Evolutionary conservation across 2,797 vertebrate genomes (phyloP).

Genomic region (Tadarida brasiliensis): DNA sequence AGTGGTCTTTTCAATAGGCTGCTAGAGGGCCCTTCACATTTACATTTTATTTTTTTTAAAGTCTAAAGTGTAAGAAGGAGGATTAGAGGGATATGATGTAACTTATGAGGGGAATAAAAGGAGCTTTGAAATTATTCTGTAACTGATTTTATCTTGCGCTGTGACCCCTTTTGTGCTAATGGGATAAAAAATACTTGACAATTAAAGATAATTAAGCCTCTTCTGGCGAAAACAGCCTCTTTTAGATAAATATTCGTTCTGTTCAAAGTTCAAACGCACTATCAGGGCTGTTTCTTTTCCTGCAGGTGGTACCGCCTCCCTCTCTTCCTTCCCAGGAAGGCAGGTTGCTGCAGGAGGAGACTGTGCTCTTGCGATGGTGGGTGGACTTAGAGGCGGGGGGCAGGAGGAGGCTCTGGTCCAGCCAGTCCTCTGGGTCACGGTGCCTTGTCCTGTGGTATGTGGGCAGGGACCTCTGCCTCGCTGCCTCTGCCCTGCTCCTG

Average conservation of each 20-base stretch:
- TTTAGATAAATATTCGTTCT: conserved; percentile 1
- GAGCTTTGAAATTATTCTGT: conserved; percentile 41
- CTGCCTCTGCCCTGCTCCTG: background rate
- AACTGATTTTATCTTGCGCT: conserved; percentile 37
- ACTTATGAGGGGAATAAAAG: background rate
- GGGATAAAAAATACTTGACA: background rate
- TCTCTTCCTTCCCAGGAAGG: background rate
- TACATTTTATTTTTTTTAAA: conserved; percentile 48
- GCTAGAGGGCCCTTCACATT: background rate
- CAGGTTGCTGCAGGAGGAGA: background rate
- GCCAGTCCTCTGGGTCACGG: background rate
- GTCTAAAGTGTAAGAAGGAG: background rate
- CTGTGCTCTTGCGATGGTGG: background rate
- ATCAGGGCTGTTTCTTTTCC: background rate
- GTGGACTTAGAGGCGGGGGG: background rate
- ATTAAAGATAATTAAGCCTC: conserved; percentile 23
- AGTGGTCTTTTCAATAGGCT: background rate
- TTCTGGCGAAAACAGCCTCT: conserved; percentile 8
- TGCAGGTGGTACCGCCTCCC: background rate
- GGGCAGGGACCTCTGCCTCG: background rate
- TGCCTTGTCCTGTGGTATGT: background rate
- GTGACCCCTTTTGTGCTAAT: conserved; percentile 22
- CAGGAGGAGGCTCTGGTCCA: background rate
- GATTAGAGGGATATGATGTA: background rate
- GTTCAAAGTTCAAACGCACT: background rate